phyloP scores from a whole-genome alignment of 2,113 vertebrate genomes.

The Caloenas nicobarica region DNA sequence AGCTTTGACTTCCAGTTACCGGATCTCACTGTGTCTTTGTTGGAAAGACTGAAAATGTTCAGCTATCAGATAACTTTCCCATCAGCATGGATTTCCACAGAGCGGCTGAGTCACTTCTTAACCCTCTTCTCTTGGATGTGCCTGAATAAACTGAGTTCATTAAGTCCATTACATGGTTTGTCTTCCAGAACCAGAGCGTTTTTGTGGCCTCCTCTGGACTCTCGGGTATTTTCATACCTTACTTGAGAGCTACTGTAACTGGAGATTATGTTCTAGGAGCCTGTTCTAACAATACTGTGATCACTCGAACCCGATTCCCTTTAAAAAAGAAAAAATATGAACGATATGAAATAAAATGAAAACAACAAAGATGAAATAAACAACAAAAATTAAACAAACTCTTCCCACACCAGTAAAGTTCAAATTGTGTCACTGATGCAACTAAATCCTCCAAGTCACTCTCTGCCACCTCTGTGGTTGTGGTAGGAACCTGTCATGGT shows the following conservation, averaged over 20 bases:
- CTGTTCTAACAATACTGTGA: accelerated
- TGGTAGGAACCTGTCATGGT: accelerated
- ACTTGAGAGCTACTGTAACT: background rate
- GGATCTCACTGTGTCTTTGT: background rate
- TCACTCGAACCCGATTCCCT: background rate
- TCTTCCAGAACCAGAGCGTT: background rate
- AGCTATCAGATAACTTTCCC: background rate
- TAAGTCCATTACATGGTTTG: background rate
- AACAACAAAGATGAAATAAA: background rate
- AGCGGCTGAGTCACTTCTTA: background rate
- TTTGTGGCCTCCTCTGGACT: background rate
- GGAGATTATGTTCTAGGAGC: background rate
- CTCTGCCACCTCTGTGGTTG: background rate
- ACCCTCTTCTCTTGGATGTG: background rate
- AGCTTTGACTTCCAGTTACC: background rate
- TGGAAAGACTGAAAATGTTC: background rate
- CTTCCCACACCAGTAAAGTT: background rate
- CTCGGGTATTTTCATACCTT: background rate
- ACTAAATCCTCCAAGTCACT: background rate
- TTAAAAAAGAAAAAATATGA: background rate
- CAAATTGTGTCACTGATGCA: background rate
- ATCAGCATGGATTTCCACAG: background rate
- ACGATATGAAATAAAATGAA: too few relatives aligned
- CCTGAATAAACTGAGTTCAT: background rate
- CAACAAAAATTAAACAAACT: too few relatives aligned